These are phyloP conservation scores for Rhynchotus rufescens DNA, from an alignment of 2,797 vertebrate genomes.

Conservation along the genomic window DNA sequence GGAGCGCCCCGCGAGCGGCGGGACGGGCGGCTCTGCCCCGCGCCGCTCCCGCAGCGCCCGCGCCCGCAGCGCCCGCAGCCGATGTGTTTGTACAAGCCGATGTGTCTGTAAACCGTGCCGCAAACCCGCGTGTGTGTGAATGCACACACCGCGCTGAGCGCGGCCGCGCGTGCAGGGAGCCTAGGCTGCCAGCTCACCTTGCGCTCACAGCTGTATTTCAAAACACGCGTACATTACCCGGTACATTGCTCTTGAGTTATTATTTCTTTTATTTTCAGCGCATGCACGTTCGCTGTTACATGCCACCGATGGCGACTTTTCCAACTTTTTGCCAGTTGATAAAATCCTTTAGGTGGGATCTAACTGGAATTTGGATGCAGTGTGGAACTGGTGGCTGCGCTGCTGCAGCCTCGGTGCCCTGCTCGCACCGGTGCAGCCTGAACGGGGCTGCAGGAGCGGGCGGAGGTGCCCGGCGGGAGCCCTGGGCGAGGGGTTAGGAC, in stretches of 20 bases:
- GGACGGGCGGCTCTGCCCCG: too few relatives aligned
- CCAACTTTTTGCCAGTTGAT: neutral
- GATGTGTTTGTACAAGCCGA: too few relatives aligned
- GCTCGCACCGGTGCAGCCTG: neutral
- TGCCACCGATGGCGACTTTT: neutral
- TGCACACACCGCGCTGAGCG: neutral
- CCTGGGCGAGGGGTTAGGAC: neutral
- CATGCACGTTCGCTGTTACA: neutral
- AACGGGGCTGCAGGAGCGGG: neutral
- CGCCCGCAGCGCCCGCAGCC: too few relatives aligned
- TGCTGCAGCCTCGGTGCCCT: neutral
- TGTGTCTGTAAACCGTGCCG: too few relatives aligned
- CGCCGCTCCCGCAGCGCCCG: too few relatives aligned
- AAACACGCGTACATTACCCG: neutral
- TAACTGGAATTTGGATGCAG: too few relatives aligned
- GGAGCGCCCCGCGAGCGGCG: too few relatives aligned
- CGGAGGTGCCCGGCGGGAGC: neutral
- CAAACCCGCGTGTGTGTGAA: too few relatives aligned
- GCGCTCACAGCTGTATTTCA: neutral
- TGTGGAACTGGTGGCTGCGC: accelerated
- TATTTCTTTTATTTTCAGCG: neutral
- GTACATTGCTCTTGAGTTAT: neutral
- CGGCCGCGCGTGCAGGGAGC: neutral
- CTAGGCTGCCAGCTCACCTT: neutral
- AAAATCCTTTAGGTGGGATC: neutral